phyloP scores from a whole-genome alignment of 2,888 invertebrate genomes.

The Deilephila porcellus region DNA sequence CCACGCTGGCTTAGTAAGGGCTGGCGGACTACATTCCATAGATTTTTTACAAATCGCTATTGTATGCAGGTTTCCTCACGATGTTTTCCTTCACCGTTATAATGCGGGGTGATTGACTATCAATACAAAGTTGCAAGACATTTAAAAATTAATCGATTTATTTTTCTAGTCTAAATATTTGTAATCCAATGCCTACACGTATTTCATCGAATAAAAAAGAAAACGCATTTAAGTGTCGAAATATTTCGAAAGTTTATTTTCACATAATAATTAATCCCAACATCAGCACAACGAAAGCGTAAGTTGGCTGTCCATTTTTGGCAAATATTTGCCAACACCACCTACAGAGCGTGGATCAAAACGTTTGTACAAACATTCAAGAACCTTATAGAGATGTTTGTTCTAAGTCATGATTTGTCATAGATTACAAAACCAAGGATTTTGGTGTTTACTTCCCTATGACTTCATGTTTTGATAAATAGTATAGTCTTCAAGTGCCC shows the following conservation, averaged over 20 bases:
- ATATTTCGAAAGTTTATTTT: slow-evolving; percentile 2
- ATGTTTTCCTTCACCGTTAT: no score
- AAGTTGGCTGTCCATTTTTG: slow-evolving; percentile 5
- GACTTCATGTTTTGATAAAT: slow-evolving; percentile 17
- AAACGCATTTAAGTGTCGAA: background rate
- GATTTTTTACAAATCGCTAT: no score
- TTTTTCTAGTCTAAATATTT: background rate
- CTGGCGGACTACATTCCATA: no score
- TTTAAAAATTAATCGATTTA: no score
- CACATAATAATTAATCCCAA: slow-evolving; percentile 20
- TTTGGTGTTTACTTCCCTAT: slow-evolving; percentile 1
- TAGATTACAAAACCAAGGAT: slow-evolving; percentile 16
- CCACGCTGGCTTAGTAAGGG: no score
- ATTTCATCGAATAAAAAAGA: background rate
- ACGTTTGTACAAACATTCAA: background rate
- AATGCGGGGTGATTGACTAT: no score
- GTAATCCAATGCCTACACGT: background rate
- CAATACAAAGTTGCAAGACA: no score
- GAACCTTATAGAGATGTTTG: slow-evolving; percentile 4
- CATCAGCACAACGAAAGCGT: slow-evolving; percentile 11
- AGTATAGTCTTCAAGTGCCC: background rate
- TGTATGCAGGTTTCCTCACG: no score
- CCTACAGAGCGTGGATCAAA: slow-evolving; percentile 1
- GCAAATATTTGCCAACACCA: slow-evolving; percentile 8
- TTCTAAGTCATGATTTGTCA: background rate